A percentile compares a stretch with the other conserved stretches of the same genome.
Conservation (phyloP, 2,888 invertebrate species). For the Salticus scenicus region DNA sequence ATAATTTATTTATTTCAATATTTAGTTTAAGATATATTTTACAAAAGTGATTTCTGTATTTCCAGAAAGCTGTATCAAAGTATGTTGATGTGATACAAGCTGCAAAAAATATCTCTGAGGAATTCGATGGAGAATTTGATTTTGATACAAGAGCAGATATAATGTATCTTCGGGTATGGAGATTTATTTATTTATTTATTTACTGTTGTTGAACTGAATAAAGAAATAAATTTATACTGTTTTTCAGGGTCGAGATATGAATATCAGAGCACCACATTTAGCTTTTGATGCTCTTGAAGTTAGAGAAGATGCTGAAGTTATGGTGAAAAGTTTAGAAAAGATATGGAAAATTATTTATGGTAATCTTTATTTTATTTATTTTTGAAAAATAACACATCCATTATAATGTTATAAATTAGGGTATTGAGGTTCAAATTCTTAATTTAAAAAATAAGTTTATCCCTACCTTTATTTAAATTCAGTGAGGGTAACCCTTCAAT, state of each 20-base stretch:
- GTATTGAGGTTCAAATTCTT: too few relatives aligned
- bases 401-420: too few relatives aligned
- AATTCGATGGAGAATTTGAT: constrained; percentile 50
- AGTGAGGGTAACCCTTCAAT: too few relatives aligned
- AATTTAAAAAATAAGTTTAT: not conserved
- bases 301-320: constrained; percentile 56
- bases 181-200: not conserved
- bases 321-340: constrained; percentile 48
- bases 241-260: constrained; percentile 58
- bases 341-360: constrained; percentile 55
- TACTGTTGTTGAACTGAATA: too few relatives aligned
- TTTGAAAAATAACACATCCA: too few relatives aligned
- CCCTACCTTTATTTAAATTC: not conserved
- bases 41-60: constrained; percentile 1
- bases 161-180: constrained; percentile 58
- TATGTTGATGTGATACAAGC: constrained; percentile 35
- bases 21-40: too few relatives aligned
- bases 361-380: too few relatives aligned
- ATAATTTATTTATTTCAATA: too few relatives aligned
- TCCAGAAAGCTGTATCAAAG: constrained; percentile 49
- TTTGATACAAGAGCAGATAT: constrained; percentile 61
- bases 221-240: not conserved
- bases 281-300: constrained; percentile 60
- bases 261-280: constrained; percentile 46
- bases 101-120: constrained; percentile 50